Conservation (phyloP, 2,888 invertebrate species). For the Rhorus exstirpatorius region DNA sequence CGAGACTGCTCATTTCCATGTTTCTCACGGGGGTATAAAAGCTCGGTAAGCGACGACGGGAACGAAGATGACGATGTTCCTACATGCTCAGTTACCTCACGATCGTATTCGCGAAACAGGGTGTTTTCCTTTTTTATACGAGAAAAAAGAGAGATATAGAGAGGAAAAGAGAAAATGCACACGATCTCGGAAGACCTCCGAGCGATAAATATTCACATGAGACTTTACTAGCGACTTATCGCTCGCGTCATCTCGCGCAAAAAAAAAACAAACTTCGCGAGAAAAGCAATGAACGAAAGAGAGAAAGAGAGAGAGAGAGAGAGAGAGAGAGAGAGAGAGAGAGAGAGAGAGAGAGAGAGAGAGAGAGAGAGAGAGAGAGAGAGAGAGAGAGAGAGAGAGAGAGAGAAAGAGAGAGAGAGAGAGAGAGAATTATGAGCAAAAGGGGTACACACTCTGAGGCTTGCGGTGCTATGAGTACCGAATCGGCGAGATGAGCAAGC, state of each 20-base stretch:
- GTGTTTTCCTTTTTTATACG: background rate
- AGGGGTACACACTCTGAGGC: conserved; percentile 17
- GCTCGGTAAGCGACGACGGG: conserved; percentile 26
- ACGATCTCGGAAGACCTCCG: conserved; percentile 10
- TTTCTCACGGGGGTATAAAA: conserved; percentile 63
- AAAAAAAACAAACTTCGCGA: conserved; percentile 64
- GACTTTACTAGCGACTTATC: conserved; percentile 68
- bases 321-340: conserved; percentile 41
- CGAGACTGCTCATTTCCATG: conserved; percentile 30
- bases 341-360: conserved; percentile 39
- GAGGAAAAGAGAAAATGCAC: conserved; percentile 10
- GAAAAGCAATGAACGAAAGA: conserved; percentile 27
- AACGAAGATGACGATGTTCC: conserved; percentile 36
- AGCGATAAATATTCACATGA: conserved; percentile 66
- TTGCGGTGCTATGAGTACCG: conserved; percentile 29
- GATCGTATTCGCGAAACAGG: conserved; percentile 55
- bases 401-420: conserved; percentile 33
- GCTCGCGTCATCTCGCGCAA: conserved; percentile 65
- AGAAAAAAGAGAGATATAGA: conserved; percentile 2
- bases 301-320: conserved; percentile 39
- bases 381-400: conserved; percentile 39
- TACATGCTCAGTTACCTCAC: conserved; percentile 30
- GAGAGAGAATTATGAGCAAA: conserved; percentile 25
- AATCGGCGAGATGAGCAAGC: conserved; percentile 5
- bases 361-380: conserved; percentile 37